These are phyloP conservation scores for Malaclemys terrapin DNA, from an alignment of 2,113 vertebrate species.

Conservation along the genomic window DNA sequence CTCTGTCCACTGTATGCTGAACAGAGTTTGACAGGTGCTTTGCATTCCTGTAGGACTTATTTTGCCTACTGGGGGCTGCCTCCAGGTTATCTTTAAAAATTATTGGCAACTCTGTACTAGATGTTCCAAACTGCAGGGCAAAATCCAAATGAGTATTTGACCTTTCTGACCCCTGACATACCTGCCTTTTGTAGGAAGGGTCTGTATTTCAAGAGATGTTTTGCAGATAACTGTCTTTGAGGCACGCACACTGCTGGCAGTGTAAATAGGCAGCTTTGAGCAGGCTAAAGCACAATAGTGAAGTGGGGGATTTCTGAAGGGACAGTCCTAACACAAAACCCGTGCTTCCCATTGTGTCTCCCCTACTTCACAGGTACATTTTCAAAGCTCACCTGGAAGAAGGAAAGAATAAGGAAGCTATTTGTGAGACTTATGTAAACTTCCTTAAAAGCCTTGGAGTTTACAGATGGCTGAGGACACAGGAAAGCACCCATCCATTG, in stretches of 20 bases:
- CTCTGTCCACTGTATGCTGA: background rate
- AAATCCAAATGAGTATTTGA: conserved; percentile 37
- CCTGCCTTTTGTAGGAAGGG: conserved; percentile 45
- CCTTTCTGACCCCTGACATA: conserved; percentile 47
- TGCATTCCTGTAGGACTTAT: conserved; percentile 38
- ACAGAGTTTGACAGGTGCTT: conserved; percentile 33
- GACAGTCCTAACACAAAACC: background rate
- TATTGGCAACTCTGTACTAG: background rate
- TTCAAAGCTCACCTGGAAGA: conserved; percentile 22
- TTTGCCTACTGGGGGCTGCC: background rate
- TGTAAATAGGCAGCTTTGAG: background rate
- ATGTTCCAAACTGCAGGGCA: background rate
- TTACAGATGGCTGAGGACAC: conserved; percentile 9
- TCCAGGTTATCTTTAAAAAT: background rate
- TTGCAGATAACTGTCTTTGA: conserved; percentile 10
- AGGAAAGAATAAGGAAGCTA: background rate
- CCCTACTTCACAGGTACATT: background rate
- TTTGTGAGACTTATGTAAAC: conserved; percentile 44
- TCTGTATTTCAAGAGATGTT: conserved; percentile 60
- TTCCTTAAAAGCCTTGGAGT: conserved; percentile 14
- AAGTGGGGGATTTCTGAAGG: background rate
- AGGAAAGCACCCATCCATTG: conserved; percentile 46
- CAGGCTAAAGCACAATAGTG: background rate
- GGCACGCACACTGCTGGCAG: background rate
- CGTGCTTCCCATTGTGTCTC: background rate